Percentiles rank a stretch among this genome's conserved stretches.
phyloP scores from a whole-genome alignment of 1,140 invertebrate species.

The Arion vulgaris region DNA sequence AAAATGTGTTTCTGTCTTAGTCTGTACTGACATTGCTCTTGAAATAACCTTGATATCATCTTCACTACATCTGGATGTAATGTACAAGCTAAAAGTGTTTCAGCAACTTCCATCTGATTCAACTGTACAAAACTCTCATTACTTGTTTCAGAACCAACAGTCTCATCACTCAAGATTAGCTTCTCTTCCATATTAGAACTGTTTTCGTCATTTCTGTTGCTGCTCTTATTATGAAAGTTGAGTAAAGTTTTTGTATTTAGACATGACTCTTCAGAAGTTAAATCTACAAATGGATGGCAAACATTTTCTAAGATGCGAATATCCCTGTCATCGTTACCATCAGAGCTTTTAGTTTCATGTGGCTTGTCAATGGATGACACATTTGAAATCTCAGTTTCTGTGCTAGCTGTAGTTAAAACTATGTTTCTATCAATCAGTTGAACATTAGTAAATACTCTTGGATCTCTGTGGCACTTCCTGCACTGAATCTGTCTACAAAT shows the following conservation, averaged over 20 bases:
- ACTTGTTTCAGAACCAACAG: not conserved
- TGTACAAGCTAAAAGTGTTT: not conserved
- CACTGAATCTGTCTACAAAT: not conserved
- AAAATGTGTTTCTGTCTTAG: too few relatives aligned
- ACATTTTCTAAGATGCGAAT: not conserved
- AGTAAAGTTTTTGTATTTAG: not conserved
- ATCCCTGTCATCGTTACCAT: not conserved
- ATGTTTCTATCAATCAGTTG: not conserved
- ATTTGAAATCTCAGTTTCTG: not conserved
- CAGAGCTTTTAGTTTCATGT: not conserved
- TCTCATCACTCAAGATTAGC: not conserved
- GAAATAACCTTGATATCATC: not conserved
- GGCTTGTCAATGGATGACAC: not conserved
- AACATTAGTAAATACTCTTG: not conserved
- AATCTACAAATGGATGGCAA: not conserved
- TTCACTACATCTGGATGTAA: not conserved
- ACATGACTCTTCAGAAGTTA: not conserved
- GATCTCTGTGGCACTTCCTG: not conserved
- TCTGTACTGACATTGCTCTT: not conserved
- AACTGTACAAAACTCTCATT: not conserved
- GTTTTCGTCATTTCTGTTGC: not conserved
- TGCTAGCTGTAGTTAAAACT: not conserved
- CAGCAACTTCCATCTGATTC: not conserved
- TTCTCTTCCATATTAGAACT: not conserved
- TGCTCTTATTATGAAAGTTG: not conserved